Evolutionary conservation across 1,140 invertebrate species (phyloP).

Genomic region (Lanistes nyassanus): DNA sequence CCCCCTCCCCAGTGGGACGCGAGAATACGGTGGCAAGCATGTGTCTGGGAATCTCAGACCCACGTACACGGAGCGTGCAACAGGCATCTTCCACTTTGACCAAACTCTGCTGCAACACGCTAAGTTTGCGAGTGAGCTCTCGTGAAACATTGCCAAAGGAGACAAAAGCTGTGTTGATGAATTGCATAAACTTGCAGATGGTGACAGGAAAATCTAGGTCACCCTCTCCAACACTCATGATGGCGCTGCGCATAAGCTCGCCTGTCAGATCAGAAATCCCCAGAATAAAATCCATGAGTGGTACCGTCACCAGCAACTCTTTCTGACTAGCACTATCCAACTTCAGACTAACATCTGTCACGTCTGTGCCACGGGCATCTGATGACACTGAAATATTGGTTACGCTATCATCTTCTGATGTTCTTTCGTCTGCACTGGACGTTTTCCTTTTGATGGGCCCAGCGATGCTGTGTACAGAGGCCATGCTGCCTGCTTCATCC

Average conservation of each 20-base stretch:
- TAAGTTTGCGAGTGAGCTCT: constrained; percentile 80
- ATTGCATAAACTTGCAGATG: constrained; percentile 78
- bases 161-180: constrained; percentile 79
- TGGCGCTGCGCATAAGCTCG: constrained; percentile 89
- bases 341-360: neutral
- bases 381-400: neutral
- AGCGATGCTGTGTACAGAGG: neutral
- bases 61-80: constrained; percentile 83
- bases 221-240: constrained; percentile 82
- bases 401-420: neutral
- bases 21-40: constrained; percentile 72
- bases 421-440: neutral
- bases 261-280: constrained; percentile 89
- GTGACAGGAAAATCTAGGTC: constrained; percentile 80
- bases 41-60: constrained; percentile 78
- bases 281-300: constrained; percentile 80
- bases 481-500: neutral
- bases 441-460: neutral
- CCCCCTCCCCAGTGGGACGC: too few relatives aligned
- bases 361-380: neutral
- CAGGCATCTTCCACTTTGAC: constrained; percentile 86
- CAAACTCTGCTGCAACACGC: constrained; percentile 78
- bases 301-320: constrained; percentile 65
- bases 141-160: constrained; percentile 68
- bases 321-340: constrained; percentile 10